phyloP scores from a whole-genome alignment of 2,888 invertebrate species.

The Rotaria macrura region DNA sequence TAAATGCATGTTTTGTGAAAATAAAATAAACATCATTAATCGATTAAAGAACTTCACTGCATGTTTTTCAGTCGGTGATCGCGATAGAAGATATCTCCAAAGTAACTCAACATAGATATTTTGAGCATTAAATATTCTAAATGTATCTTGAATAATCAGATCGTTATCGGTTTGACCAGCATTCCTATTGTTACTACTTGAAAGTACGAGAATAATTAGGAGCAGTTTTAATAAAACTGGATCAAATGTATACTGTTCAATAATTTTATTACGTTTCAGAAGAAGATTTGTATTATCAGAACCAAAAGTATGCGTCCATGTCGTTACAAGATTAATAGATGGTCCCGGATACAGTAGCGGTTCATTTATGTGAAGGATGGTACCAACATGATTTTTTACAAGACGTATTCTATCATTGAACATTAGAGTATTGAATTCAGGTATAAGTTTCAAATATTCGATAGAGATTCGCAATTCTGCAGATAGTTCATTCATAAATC shows the following conservation, averaged over 20 bases:
- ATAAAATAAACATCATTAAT: background rate
- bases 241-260: background rate
- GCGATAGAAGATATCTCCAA: background rate
- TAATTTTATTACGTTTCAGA: background rate
- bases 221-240: background rate
- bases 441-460: background rate
- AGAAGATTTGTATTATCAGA: background rate
- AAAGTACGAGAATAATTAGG: background rate
- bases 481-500: background rate
- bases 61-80: background rate
- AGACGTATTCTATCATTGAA: background rate
- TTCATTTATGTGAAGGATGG: background rate
- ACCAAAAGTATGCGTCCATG: background rate
- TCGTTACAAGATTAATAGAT: background rate
- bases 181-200: background rate
- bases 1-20: background rate
- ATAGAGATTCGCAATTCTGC: background rate
- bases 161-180: background rate
- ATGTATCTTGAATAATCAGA: background rate
- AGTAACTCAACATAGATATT: background rate
- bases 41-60: background rate
- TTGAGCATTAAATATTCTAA: background rate
- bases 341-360: background rate
- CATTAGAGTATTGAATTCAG: background rate
- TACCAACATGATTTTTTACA: background rate